Conservation (phyloP, 2,888 invertebrate species). For the Cremastobaeus sp. region DNA sequence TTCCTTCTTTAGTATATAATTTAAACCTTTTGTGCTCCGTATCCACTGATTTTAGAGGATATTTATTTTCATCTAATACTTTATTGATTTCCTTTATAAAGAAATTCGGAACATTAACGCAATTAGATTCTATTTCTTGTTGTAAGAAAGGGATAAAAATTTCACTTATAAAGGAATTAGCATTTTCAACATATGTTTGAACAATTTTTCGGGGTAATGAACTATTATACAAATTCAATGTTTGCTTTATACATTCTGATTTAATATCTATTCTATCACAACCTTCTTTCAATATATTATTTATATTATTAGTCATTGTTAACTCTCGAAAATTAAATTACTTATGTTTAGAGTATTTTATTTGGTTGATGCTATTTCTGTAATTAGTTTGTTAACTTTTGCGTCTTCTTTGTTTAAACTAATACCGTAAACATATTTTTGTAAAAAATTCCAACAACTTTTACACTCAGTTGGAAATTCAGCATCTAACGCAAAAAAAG, state of each 20-base stretch:
- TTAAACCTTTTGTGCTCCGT: slow-evolving; percentile 22
- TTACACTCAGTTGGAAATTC: slow-evolving; percentile 6
- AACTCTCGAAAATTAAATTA: background rate
- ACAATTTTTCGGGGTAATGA: slow-evolving; percentile 6
- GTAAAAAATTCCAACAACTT: slow-evolving; percentile 22
- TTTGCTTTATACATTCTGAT: slow-evolving; percentile 15
- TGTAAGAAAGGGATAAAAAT: slow-evolving; percentile 15
- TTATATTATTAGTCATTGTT: background rate
- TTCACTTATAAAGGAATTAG: background rate
- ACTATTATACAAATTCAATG: slow-evolving; percentile 19
- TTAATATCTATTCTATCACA: slow-evolving; percentile 1
- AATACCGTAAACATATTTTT: slow-evolving; percentile 21
- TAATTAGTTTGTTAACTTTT: slow-evolving; percentile 21
- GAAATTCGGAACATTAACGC: background rate
- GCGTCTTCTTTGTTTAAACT: background rate
- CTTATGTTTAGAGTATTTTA: no score
- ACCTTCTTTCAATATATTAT: no score
- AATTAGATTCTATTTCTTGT: slow-evolving; percentile 1
- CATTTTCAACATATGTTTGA: slow-evolving; percentile 16
- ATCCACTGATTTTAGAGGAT: slow-evolving; percentile 7
- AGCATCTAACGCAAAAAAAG: slow-evolving; percentile 19
- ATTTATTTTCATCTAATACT: slow-evolving; percentile 22
- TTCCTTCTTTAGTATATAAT: slow-evolving; percentile 12
- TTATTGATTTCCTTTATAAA: background rate
- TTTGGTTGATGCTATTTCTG: no score